Evolutionary conservation across 2,113 vertebrate species (phyloP).

Genomic region (Dipodomys merriami): DNA sequence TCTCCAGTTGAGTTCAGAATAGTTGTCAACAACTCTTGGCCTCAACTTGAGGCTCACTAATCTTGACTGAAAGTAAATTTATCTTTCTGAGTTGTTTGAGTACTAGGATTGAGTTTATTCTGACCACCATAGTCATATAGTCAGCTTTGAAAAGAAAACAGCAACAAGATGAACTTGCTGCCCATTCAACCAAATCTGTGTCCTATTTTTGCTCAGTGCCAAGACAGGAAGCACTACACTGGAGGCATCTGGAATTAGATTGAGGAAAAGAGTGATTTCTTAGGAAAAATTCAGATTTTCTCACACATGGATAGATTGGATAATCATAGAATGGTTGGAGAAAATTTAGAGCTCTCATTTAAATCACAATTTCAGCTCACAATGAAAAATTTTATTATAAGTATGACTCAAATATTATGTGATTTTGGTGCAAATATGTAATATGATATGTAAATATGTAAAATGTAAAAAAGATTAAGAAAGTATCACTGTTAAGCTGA

Average conservation of each 20-base stretch:
- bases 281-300: not conserved
- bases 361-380: constrained; percentile 21
- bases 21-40: not conserved
- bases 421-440: not conserved
- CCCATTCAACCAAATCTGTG: not conserved
- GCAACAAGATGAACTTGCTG: not conserved
- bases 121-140: not conserved
- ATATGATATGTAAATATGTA: not conserved
- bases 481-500: not conserved
- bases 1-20: not conserved
- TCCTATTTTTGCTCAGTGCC: not conserved
- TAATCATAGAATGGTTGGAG: not conserved
- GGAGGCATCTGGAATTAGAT: not conserved
- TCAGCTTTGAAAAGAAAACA: not conserved
- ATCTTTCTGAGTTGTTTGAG: not conserved
- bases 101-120: not conserved
- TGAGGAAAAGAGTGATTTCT: not conserved
- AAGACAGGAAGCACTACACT: not conserved
- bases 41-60: not conserved
- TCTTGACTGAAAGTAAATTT: not conserved
- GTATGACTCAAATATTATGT: not conserved
- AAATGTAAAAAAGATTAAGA: not conserved
- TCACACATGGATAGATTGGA: not conserved
- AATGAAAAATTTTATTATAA: not conserved
- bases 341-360: not conserved